Base-by-base conservation (phyloP, 2,888 invertebrate species). In the Tillus elongatus region DNA sequence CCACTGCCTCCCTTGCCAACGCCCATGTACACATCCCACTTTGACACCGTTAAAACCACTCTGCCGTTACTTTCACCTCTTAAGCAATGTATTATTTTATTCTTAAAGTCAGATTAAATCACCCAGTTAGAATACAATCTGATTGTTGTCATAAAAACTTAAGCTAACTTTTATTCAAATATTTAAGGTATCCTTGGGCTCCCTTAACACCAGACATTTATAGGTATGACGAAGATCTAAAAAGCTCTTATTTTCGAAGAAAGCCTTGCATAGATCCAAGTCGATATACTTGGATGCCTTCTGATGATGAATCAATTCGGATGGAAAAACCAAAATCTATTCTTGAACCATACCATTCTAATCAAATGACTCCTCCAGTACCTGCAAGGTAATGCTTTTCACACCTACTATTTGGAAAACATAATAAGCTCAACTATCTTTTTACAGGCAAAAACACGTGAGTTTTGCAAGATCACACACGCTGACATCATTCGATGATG, bases 391-490 rank as follows among this genome's bases (percentile, higher is more conserved):
- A 13, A 36, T n/a, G n/a, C 24, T n/a, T 19, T 19, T 8, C 24
- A 19, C n/a, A 8, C n/a, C 24, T 19, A 19, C n/a, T 8, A 19
- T n/a, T n/a, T n/a, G n/a, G n/a, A n/a, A n/a, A n/a, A n/a, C n/a
- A n/a, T n/a, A n/a, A n/a, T n/a, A n/a, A n/a, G n/a, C n/a, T n/a
- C n/a, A n/a, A n/a, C n/a, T n/a, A n/a, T n/a, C n/a, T 39, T 36
- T 33, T 58, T 63, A 11, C 68, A 85, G 86, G 62, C 79, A 83
- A 45, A 91, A 91, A 61, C 91, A 91, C 62, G 91, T 91, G 19
- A 89, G 88, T 53, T 91, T 91, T 58, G 87, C 89, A 31, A 75
- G 89, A 39, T 89, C 89, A 3, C 86, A 89, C 59, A 89, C 89
- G 0, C 64, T 88, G 47, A 85, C 87, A 15, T 88, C 87, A 3